A percentile compares a stretch with the other conserved stretches of the same genome.
Evolutionary conservation across 2,113 vertebrate species (phyloP).

Genomic region (Anthoscopus minutus): DNA sequence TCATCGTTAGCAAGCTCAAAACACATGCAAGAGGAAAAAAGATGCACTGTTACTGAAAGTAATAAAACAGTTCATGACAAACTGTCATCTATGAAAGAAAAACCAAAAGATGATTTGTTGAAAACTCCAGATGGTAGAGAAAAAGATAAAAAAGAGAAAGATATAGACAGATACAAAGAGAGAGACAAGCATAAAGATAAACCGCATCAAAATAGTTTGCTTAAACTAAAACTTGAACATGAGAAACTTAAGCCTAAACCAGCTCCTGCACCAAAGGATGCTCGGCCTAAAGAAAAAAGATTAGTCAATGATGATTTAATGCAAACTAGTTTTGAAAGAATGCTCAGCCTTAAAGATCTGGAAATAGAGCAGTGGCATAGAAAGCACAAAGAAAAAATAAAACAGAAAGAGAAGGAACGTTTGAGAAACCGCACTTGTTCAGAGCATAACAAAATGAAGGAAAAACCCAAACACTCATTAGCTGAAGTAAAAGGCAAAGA

Average conservation of each 20-base stretch:
- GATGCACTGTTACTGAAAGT: slow-evolving; percentile 71
- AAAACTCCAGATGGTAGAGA: slow-evolving; percentile 83
- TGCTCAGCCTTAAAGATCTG: slow-evolving; percentile 96
- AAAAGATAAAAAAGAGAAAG: slow-evolving; percentile 89
- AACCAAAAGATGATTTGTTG: slow-evolving; percentile 86
- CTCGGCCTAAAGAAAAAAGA: slow-evolving; percentile 91
- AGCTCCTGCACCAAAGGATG: slow-evolving; percentile 76
- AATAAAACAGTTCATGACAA: slow-evolving; percentile 75
- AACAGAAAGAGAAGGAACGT: slow-evolving; percentile 93
- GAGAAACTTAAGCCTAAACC: slow-evolving; percentile 84
- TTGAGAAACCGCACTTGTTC: slow-evolving; percentile 82
- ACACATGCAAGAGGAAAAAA: slow-evolving; percentile 84
- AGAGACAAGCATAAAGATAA: slow-evolving; percentile 87
- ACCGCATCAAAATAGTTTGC: slow-evolving; percentile 75
- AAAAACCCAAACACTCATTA: slow-evolving; percentile 70
- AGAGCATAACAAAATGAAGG: slow-evolving; percentile 83
- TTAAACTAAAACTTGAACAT: slow-evolving; percentile 76
- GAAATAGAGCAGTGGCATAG: slow-evolving; percentile 98
- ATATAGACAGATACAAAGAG: slow-evolving; percentile 88
- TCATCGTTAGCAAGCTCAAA: slow-evolving; percentile 70
- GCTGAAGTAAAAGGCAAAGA: slow-evolving; percentile 83
- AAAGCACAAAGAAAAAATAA: slow-evolving; percentile 98
- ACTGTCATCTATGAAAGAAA: slow-evolving; percentile 74
- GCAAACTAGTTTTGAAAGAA: slow-evolving; percentile 98
- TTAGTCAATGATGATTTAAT: slow-evolving; percentile 97